Evolutionary conservation across 2,888 invertebrate species (phyloP).

Genomic region (Leptura quadrifasciata): DNA sequence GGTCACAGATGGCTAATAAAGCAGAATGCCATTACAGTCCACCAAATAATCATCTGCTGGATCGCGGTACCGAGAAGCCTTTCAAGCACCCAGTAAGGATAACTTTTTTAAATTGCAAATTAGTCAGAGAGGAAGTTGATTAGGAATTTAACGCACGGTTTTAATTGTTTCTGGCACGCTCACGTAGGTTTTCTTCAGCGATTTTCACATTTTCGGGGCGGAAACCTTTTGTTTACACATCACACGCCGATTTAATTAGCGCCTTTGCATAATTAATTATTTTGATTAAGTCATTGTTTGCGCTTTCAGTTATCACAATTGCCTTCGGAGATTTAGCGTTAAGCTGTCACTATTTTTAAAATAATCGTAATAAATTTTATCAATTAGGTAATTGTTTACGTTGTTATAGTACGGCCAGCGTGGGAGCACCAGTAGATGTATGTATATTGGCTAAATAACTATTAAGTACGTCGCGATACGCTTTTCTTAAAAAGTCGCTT

Average conservation of each 20-base stretch:
- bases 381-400: background rate
- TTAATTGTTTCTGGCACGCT: slow-evolving; percentile 8
- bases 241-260: background rate
- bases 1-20: slow-evolving; percentile 63
- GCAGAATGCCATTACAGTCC: slow-evolving; percentile 57
- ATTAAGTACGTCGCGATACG: no score
- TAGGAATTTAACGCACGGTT: slow-evolving; percentile 27
- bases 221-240: slow-evolving; percentile 15
- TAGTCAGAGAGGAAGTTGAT: slow-evolving; percentile 26
- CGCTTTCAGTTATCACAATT: background rate
- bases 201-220: slow-evolving; percentile 13
- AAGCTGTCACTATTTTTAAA: background rate
- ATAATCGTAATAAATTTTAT: background rate
- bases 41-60: slow-evolving; percentile 46
- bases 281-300: slow-evolving; percentile 5
- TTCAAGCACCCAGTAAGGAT: slow-evolving; percentile 26
- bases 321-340: background rate
- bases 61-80: slow-evolving; percentile 32
- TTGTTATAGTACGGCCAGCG: background rate
- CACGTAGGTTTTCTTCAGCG: background rate
- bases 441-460: no score
- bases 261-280: slow-evolving; percentile 6
- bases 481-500: no score
- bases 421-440: background rate
- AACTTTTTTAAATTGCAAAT: slow-evolving; percentile 33